A percentile compares a stretch with the other conserved stretches of the same genome.
Conservation (phyloP, 92 coral and sea anemone genomes). For the Epizoanthus illoricatus region DNA sequence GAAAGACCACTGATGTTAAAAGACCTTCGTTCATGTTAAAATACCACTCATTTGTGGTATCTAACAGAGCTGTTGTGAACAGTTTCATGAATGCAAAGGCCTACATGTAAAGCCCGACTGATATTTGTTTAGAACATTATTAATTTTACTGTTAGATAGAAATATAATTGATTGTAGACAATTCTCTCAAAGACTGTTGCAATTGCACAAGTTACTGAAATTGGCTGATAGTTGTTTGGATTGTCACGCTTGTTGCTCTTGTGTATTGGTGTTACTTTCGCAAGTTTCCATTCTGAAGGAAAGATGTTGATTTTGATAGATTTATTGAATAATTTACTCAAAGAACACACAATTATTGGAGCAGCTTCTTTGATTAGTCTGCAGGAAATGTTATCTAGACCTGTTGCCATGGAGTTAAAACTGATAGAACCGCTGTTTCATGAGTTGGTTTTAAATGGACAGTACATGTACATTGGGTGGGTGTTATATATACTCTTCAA, state of each 20-base stretch:
- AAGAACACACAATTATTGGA: constrained; percentile 23
- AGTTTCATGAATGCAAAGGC: constrained; percentile 21
- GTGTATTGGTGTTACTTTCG: background rate
- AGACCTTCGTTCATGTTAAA: constrained; percentile 19
- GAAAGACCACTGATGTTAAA: constrained; percentile 26
- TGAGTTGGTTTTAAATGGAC: constrained; percentile 31
- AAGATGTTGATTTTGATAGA: background rate
- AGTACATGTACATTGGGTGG: background rate
- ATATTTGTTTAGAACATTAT: constrained; percentile 17
- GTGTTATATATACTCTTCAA: constrained; percentile 9
- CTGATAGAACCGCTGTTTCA: background rate
- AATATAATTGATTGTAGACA: constrained; percentile 7
- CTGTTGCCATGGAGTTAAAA: constrained; percentile 19
- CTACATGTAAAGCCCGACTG: constrained; percentile 25
- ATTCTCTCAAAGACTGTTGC: constrained; percentile 32
- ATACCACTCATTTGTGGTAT: constrained; percentile 34
- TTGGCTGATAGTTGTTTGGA: constrained; percentile 19
- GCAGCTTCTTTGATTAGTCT: constrained; percentile 30
- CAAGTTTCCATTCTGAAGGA: constrained; percentile 23
- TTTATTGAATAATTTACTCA: constrained; percentile 12
- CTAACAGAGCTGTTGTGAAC: constrained; percentile 13
- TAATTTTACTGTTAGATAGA: background rate
- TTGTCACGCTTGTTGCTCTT: background rate
- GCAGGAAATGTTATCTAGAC: constrained; percentile 16
- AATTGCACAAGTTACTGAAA: constrained; percentile 8